A percentile compares a stretch with the other conserved stretches of the same genome.
phyloP scores from a whole-genome alignment of 1,140 invertebrate genomes.

The Saccostrea echinata region DNA sequence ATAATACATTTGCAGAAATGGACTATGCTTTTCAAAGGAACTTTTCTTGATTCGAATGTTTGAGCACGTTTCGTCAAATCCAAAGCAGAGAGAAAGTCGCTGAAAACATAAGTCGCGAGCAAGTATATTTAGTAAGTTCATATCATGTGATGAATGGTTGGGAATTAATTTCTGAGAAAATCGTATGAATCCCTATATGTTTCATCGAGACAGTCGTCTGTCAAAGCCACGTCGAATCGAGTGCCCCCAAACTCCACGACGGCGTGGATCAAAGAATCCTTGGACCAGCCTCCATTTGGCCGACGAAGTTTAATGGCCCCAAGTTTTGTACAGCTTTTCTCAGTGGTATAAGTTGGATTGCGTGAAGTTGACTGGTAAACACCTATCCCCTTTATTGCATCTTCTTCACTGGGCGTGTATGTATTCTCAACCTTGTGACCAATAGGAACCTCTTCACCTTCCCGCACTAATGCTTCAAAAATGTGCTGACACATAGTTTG shows the following conservation, averaged over 20 bases:
- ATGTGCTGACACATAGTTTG: slow-evolving; percentile 42
- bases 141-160: too few relatives aligned
- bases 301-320: slow-evolving; percentile 46
- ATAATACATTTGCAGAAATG: too few relatives aligned
- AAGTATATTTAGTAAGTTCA: too few relatives aligned
- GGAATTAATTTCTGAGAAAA: background rate
- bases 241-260: slow-evolving; percentile 55
- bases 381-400: background rate
- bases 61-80: too few relatives aligned
- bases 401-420: slow-evolving; percentile 4
- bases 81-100: too few relatives aligned
- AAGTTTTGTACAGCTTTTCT: slow-evolving; percentile 48
- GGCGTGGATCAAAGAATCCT: slow-evolving; percentile 14
- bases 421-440: slow-evolving; percentile 44
- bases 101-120: too few relatives aligned
- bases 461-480: slow-evolving; percentile 53
- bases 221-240: slow-evolving; percentile 27
- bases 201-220: slow-evolving; percentile 38
- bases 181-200: slow-evolving; percentile 25
- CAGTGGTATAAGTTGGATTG: slow-evolving; percentile 53
- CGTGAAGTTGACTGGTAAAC: slow-evolving; percentile 44
- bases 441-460: slow-evolving; percentile 47
- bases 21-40: too few relatives aligned
- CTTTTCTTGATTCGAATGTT: too few relatives aligned
- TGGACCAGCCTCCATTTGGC: background rate